Evolutionary conservation across 2,113 vertebrate species (phyloP), one percentile per base, ranked within the genome.

Genomic region (Lepidothrix coronata): DNA sequence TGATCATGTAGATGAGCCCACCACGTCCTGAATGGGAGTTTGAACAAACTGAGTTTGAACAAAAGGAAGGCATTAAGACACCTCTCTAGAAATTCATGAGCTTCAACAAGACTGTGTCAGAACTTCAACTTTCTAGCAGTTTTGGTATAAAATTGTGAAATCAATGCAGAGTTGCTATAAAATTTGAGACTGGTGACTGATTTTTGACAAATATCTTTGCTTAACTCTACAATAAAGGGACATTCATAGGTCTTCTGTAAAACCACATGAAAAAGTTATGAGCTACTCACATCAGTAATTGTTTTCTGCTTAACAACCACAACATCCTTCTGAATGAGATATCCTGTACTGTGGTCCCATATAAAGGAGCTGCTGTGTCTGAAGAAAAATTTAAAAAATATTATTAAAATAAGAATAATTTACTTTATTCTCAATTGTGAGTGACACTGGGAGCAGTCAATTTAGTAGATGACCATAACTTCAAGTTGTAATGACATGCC

Each of bases 281-380:
- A 95, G 33, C 55, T 84, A 48, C 37, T 88, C 63, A 48, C 35
- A 92, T 41, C 33, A 44, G 5, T 67, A 81, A 89, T 43, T 65
- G 52, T 80, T 87, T 91, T 91, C 83, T 93, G 83, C 73, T 89
- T 65, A 86, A 89, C 48, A 58, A 86, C 57, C 58, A 61, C 71
- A 93, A 62, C 22, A 89, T 25, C 33, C 49, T 89, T 61, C 70
- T 74, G 49, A 61, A 87, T 44, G 35, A 78, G 11, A 65, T 37
- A 61, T 72, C 44, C 61, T 85, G 37, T 82, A 72, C 31, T 75
- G 28, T 54, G 28, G 73, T 55, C 27, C 37, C 20, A 27, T 44
- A 54, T 6, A 8, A 89, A 83, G 31, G 22, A 76, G 44, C 20
- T 67, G 28, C 23, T 68, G 24, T 72, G 39, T 76, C 78, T 68